A percentile compares a stretch with the other conserved stretches of the same genome.
phyloP scores from a whole-genome alignment of 2,888 invertebrate genomes.

The Drosophila neonasuta region DNA sequence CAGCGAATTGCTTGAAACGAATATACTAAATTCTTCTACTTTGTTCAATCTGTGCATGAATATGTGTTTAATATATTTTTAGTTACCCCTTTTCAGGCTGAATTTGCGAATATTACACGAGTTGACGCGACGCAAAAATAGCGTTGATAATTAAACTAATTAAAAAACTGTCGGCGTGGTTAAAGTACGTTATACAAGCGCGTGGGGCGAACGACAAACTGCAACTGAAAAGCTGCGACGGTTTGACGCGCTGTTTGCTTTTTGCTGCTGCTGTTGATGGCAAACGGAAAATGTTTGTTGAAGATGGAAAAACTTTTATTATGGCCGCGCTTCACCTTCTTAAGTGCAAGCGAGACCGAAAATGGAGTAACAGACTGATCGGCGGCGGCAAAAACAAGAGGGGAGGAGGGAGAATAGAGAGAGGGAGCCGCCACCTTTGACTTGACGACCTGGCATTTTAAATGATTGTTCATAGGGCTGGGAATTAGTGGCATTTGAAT shows the following conservation, averaged over 20 bases:
- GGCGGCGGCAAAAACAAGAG: constrained; percentile 4
- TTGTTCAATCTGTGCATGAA: constrained; percentile 1
- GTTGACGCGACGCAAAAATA: constrained; percentile 9
- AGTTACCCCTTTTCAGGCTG: constrained; percentile 14
- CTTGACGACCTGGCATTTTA: constrained; percentile 65
- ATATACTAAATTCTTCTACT: constrained; percentile 11
- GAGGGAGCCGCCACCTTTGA: constrained; percentile 37
- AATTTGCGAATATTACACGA: constrained; percentile 17
- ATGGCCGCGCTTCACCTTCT: constrained; percentile 7
- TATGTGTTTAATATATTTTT: constrained; percentile 1
- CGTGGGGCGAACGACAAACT: constrained; percentile 68
- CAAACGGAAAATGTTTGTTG: constrained; percentile 65
- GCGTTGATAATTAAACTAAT: constrained; percentile 32
- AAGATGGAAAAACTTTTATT: constrained; percentile 52
- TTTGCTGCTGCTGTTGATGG: constrained; percentile 35
- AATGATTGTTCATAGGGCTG: constrained; percentile 56
- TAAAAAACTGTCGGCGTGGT: constrained; percentile 12
- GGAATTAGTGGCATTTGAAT: constrained; percentile 53
- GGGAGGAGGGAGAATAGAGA: background rate
- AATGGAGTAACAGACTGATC: constrained; percentile 54
- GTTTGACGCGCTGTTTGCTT: constrained; percentile 4
- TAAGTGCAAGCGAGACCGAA: constrained; percentile 51
- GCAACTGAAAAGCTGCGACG: constrained; percentile 64
- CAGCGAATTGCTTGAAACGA: constrained; percentile 29
- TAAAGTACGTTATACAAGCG: constrained; percentile 40